phyloP scores from a whole-genome alignment of 2,113 vertebrate species.

The Ondatra zibethicus region DNA sequence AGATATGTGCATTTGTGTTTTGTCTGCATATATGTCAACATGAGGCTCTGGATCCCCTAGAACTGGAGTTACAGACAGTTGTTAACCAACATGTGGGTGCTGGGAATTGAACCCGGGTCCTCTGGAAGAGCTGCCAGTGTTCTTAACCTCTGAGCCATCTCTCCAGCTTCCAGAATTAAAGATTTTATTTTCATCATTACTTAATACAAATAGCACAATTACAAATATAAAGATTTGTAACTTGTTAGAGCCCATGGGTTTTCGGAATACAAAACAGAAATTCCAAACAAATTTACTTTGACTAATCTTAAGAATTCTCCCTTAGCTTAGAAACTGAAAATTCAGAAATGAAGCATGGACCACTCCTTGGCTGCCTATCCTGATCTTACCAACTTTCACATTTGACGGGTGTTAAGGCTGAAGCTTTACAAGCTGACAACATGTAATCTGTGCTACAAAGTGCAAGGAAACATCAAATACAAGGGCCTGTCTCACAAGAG shows the following conservation, averaged over 20 bases:
- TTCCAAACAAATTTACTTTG: neutral
- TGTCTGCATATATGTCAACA: neutral
- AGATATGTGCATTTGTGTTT: neutral
- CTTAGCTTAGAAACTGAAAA: neutral
- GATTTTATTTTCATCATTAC: neutral
- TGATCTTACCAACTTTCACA: neutral
- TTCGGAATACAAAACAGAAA: neutral
- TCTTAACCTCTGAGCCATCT: neutral
- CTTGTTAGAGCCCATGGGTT: neutral
- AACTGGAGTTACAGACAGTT: neutral
- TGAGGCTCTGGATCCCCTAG: neutral
- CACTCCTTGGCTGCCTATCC: neutral
- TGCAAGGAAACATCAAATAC: neutral
- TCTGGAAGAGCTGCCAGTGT: neutral
- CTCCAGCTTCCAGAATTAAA: neutral
- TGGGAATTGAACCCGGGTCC: neutral
- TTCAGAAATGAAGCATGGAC: neutral
- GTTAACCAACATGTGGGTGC: too few relatives aligned
- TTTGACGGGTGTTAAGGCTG: neutral
- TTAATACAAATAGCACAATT: neutral
- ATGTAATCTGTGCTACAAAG: neutral
- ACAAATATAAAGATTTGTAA: neutral
- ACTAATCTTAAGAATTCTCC: neutral
- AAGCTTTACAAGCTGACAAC: neutral
- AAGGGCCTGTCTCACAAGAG: neutral